phyloP scores from a whole-genome alignment of 1,140 invertebrate species.

The Cydia pomonella region DNA sequence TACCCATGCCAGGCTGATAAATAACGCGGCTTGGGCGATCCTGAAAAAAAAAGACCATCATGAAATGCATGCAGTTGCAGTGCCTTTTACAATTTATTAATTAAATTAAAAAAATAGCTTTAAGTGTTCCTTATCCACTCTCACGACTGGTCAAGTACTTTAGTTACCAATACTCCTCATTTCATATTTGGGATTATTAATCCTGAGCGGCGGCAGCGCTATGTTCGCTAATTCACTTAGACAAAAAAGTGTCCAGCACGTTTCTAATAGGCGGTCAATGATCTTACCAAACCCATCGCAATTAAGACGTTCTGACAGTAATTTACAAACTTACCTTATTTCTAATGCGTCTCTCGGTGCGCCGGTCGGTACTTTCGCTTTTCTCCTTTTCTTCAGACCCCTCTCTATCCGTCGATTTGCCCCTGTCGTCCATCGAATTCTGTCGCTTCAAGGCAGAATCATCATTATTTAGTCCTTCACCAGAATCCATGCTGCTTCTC shows the following conservation, averaged over 20 bases:
- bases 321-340: constrained; percentile 81
- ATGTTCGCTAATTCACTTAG: no score
- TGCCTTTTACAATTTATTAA: no score
- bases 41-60: constrained; percentile 63
- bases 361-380: constrained; percentile 80
- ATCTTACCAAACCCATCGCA: background rate
- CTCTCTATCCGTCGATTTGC: constrained; percentile 73
- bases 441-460: constrained; percentile 77
- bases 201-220: no score
- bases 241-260: no score
- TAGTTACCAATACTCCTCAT: no score
- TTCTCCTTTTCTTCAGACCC: constrained; percentile 81
- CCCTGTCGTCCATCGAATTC: constrained; percentile 82
- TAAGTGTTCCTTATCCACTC: no score
- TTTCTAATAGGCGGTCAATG: no score
- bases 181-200: no score
- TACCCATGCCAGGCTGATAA: constrained; percentile 88
- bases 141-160: no score
- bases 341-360: constrained; percentile 83
- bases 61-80: constrained; percentile 35
- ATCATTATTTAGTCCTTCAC: constrained; percentile 73
- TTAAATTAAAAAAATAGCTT: no score
- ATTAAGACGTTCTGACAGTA: background rate
- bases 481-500: constrained; percentile 81
- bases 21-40: constrained; percentile 87